These are phyloP conservation scores for Catonia carolina DNA, from an alignment of 2,888 invertebrate genomes.

Conservation along the genomic window DNA sequence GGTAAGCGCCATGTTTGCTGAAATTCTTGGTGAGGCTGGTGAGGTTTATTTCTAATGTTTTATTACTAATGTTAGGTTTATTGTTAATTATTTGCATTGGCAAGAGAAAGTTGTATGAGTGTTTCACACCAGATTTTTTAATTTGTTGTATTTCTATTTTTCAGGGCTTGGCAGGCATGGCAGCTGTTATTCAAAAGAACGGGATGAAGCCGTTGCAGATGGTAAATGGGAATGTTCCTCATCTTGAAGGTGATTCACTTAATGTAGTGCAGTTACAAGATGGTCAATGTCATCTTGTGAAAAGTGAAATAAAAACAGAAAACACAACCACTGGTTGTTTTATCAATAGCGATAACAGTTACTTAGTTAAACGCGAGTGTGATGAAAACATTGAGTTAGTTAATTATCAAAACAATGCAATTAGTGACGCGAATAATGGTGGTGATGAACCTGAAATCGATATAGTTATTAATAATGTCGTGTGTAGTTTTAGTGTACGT, in stretches of 20 bases:
- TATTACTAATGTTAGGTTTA: no score
- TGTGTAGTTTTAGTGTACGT: conserved; percentile 92
- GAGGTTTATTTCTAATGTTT: no score
- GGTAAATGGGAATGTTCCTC: conserved; percentile 53
- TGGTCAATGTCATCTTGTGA: conserved; percentile 9
- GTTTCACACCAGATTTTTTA: no score
- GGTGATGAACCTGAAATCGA: conserved; percentile 72
- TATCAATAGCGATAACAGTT: conserved; percentile 4
- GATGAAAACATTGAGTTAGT: background rate
- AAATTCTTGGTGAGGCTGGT: no score
- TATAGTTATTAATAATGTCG: conserved; percentile 96
- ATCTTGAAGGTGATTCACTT: conserved; percentile 6
- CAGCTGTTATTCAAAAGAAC: conserved; percentile 77
- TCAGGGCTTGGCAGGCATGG: no score
- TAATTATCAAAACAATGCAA: background rate
- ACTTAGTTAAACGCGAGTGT: conserved; percentile 12
- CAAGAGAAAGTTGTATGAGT: no score
- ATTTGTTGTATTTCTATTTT: no score
- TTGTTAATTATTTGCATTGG: no score
- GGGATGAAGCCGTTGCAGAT: conserved; percentile 60
- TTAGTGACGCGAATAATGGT: background rate
- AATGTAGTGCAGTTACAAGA: conserved; percentile 4
- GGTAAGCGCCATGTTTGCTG: no score
- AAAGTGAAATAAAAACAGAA: conserved; percentile 15
- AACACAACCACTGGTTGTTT: conserved; percentile 11